Base-by-base conservation (phyloP, 2,888 invertebrate genomes). In the Crematogaster levior region DNA sequence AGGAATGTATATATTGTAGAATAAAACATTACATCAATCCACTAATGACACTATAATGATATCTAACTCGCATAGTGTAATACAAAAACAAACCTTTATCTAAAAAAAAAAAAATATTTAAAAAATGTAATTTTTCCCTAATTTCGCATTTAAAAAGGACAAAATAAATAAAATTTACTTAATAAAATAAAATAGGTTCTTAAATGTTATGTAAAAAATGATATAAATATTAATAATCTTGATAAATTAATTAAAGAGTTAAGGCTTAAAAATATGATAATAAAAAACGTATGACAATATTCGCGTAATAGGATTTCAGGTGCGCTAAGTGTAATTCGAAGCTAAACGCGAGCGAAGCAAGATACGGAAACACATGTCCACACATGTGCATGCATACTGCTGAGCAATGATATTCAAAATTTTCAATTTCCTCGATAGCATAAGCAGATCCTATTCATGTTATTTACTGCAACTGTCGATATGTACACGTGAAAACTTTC, bases 291-390 rank as follows among this genome's bases (percentile, higher is more conserved):
- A 10, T 7, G 10, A 40, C 53, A 43, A 34, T 66, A 46, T 56
- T 18, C 24, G 7, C 30, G 12, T 34, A 68, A 56, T 56, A 70
- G 18, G 18, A 70, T 77, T n/a, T 43, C 70, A 56, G 37, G 15
- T 65, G 75, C 37, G 37, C 56, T 56, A 43, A 56, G 53, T 43
- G 77, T 34, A 70, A 56, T 24, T 56, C 53, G 21, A 56, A 53
- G 68, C 10, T 15, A 40, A 58, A 77, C 70, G 77, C 77, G 37
- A 70, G 30, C 70, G 70, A 30, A 77, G 77, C 77, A 46, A 75
- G 30, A 65, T 12, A 40, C 37, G 24, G 40, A 66, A 30, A 53
- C 15, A n/a, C 27, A 12, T 68, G 40, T 63, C 30, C 48, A 65
- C 56, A 56, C 30, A 21, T 56, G 30, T 70, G 51, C 56, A 24